phyloP scores from a whole-genome alignment of 2,888 invertebrate species.

The Catocala fraxini region DNA sequence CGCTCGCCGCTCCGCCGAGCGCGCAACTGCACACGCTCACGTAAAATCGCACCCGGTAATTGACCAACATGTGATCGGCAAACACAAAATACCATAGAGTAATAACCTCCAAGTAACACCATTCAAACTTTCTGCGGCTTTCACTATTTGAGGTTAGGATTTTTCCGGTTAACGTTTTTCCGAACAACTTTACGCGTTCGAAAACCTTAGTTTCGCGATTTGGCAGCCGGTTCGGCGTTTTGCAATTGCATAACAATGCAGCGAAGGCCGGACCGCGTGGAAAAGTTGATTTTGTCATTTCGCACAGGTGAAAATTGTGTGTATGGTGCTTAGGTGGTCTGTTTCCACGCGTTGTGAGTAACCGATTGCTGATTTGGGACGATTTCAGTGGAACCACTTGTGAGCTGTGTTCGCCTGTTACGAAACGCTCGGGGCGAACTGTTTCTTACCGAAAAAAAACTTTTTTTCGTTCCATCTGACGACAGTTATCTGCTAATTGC shows the following conservation, averaged over 20 bases:
- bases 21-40: constrained; percentile 70
- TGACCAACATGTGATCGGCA: constrained; percentile 66
- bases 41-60: constrained; percentile 73
- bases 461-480: constrained; percentile 66
- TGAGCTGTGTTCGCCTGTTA: constrained; percentile 66
- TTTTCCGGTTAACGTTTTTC: constrained; percentile 70
- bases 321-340: constrained; percentile 53
- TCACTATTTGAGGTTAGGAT: constrained; percentile 69
- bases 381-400: constrained; percentile 74
- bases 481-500: constrained; percentile 80
- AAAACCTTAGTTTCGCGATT: constrained; percentile 69
- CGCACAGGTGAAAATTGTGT: constrained; percentile 70
- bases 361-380: constrained; percentile 68
- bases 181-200: constrained; percentile 60
- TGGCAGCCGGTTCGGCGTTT: constrained; percentile 67
- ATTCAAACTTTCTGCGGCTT: constrained; percentile 54
- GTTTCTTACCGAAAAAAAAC: constrained; percentile 72
- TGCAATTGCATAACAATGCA: constrained; percentile 84
- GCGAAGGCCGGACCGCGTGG: constrained; percentile 75
- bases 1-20: constrained; percentile 57
- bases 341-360: constrained; percentile 64
- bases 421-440: constrained; percentile 74
- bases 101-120: constrained; percentile 53
- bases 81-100: constrained; percentile 70
- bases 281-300: constrained; percentile 73